Base-by-base conservation (phyloP, 2,888 invertebrate genomes). In the Isoperla grammatica region DNA sequence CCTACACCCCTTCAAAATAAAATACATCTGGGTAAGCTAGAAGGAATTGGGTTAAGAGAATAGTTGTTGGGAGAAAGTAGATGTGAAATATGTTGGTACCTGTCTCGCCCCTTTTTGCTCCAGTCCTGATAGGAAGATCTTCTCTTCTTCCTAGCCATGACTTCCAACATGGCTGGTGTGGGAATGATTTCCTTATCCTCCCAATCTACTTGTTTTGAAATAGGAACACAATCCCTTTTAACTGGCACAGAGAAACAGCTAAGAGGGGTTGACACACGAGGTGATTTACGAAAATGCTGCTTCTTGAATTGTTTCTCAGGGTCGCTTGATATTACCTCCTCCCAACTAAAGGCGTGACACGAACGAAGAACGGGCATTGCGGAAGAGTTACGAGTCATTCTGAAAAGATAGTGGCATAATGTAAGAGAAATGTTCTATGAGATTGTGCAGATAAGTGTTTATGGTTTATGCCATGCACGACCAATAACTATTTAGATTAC, bases 121-220 rank as follows among this genome's bases (percentile, higher is more conserved):
- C 29, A 29, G 29, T 29, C 8, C 8, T 8, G 29, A 29, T 29
- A 29, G 29, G 29, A 29, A 29, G 29, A 29, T 8, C 29, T 29
- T 8, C 29, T 29, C 29, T 29, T 29, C 29, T 29, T 29, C 68
- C 77, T 81, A 40, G 81, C 79, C 57, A 84, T 74, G 0, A 88
- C 81, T 65, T 83, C 82, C 63, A 83, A 76, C 88, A 88, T 88
- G 1, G 86, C 86, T 49, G 83, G 82, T 1, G 88, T 88, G 0
- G 87, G 87, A 74, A 82, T 48, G 59, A 22, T 61, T 58, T 43
- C 62, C 59, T 49, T 67, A 65, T 17, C 62, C 56, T 2, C 20
- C 5, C 19, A 19, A n/a, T 42, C 19, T 4, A 1, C 40, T 9
- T 39, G 29, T 45, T 40, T 49, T 19, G 22, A 35, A 12, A 22